Percentiles rank a stretch among this genome's conserved stretches.
Conservation (phyloP, 2,113 vertebrate genomes). For the Salvelinus fontinalis region DNA sequence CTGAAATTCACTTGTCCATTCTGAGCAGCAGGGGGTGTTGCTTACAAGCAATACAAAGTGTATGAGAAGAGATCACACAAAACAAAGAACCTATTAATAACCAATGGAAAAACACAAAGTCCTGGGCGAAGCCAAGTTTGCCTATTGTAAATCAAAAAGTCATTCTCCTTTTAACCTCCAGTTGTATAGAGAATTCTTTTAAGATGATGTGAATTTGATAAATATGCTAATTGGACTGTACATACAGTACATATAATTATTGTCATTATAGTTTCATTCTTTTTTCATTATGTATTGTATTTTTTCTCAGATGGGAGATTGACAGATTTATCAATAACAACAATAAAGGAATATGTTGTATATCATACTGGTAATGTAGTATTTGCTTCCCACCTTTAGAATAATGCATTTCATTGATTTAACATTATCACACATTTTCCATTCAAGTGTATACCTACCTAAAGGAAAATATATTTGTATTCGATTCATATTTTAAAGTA, state of each 20-base stretch:
- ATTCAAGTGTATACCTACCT: too few species aligned
- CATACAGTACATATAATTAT: constrained; percentile 36
- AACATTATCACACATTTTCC: constrained; percentile 38
- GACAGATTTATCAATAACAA: constrained; percentile 60
- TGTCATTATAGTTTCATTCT: constrained; percentile 39
- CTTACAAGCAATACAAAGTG: not conserved
- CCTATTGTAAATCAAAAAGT: constrained; percentile 35
- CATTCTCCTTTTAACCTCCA: constrained; percentile 47
- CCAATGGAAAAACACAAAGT: not conserved
- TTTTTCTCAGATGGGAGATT: constrained; percentile 41
- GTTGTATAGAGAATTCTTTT: constrained; percentile 45
- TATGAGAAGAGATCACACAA: not conserved
- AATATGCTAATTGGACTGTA: constrained; percentile 48
- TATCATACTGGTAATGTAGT: constrained; percentile 21
- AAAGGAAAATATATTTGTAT: too few species aligned
- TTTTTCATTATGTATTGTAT: constrained; percentile 55
- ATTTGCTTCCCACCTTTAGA: too few species aligned
- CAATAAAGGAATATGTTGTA: constrained; percentile 55
- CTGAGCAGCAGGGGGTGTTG: not conserved
- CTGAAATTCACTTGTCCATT: too few species aligned
- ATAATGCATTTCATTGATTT: too few species aligned
- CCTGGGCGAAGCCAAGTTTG: constrained; percentile 25
- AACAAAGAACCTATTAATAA: not conserved
- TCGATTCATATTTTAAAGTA: too few species aligned
- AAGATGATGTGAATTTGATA: constrained; percentile 43